Base-by-base conservation (phyloP, 2,888 invertebrate genomes). In the Argyresthia goedartella region DNA sequence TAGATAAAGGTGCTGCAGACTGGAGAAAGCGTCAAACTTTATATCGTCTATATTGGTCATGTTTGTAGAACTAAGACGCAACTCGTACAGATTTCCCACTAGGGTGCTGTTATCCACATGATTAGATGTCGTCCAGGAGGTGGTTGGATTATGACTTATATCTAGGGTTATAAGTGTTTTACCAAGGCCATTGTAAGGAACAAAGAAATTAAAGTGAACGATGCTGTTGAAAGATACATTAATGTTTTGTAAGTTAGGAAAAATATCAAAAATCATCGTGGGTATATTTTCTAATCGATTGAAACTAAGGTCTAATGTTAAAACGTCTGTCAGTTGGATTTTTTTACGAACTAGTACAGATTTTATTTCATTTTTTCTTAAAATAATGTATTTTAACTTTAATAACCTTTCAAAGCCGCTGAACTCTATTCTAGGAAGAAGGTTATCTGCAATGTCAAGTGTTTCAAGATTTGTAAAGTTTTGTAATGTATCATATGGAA, bases 1-100 rank as follows among this genome's bases (percentile, higher is more conserved):
- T 58, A 95, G 80, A 71, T 93, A 93, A 39, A 95, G 88, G 67
- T 95, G 93, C 67, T 94, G 89, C 55, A 95, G 80, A 89, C 89
- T 62, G 89, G 91, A 71, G 91, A 95, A 58, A 89, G 90, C 66
- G 91, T 93, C 76, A 92, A 95, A 77, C 91, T 93, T 78, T 88
- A 92, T 65, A 89, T 93, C 54, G 90, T 94, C 64, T 49, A 85
- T 64, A 53, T 74, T 80, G 1, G 76, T 76, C 63, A 86, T 71
- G 56, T 85, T 84, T 11, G 82, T 84, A 59, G 67, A 69, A 67
- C 75, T 73, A 54, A 86, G 76, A 56, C 85, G 80, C 60, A 86
- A 66, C 71, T 86, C 86, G 58, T 81, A 81, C 55, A 86, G 63
- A 56, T 76, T 81, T 36, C 76, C 69, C 55, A 81, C 69, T 0